Evolutionary conservation across 2,113 vertebrate genomes (phyloP).

Genomic region (Ancistrus triradiatus): DNA sequence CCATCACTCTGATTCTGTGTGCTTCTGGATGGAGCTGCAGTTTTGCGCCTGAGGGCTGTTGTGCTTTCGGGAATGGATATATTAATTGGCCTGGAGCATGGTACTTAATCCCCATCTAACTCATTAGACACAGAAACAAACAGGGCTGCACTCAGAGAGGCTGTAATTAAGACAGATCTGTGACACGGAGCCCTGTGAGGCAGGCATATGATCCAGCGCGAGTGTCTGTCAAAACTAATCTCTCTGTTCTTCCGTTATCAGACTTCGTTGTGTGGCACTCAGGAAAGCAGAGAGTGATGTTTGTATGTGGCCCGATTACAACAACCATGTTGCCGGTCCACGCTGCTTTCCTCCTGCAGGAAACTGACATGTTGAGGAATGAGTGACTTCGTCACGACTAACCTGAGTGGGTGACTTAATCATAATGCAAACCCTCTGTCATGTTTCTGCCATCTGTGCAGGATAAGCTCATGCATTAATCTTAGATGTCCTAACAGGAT

Average conservation of each 20-base stretch:
- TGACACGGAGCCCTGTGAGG: constrained; percentile 40
- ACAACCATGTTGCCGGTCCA: neutral
- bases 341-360: neutral
- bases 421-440: constrained; percentile 17
- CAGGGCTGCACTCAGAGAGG: constrained; percentile 32
- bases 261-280: neutral
- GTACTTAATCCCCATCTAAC: constrained; percentile 46
- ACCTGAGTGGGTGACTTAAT: constrained; percentile 37
- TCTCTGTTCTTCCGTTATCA: neutral
- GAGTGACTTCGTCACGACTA: constrained; percentile 16
- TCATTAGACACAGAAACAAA: constrained; percentile 49
- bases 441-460: constrained; percentile 23
- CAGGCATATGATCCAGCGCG: constrained; percentile 17
- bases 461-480: constrained; percentile 30
- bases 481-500: neutral
- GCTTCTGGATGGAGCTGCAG: neutral
- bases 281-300: neutral
- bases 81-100: constrained; percentile 40
- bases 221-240: constrained; percentile 41
- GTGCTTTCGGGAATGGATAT: constrained; percentile 27
- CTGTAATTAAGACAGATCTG: constrained; percentile 49
- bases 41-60: constrained; percentile 4
- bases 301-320: neutral
- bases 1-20: neutral
- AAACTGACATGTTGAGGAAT: constrained; percentile 28